Conservation (phyloP, 2,888 invertebrate species). For the Alcis repandata region DNA sequence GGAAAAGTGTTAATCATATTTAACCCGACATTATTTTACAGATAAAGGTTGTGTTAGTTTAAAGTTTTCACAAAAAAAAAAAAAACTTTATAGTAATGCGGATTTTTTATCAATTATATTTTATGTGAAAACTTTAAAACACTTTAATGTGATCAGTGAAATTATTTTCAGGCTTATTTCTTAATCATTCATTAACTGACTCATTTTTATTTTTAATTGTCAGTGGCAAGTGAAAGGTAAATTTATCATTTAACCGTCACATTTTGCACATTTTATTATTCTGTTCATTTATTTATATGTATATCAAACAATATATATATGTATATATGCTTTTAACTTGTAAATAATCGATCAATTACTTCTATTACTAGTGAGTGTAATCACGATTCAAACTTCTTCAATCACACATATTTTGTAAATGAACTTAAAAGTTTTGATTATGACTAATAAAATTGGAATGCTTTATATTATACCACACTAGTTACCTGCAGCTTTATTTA, state of each 20-base stretch:
- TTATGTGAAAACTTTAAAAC: constrained; percentile 19
- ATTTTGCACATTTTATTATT: constrained; percentile 33
- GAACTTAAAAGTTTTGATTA: background rate
- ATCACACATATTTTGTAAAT: background rate
- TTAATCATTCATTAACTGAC: constrained; percentile 64
- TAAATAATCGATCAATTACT: too few relatives aligned
- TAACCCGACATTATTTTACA: background rate
- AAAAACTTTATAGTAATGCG: too few relatives aligned
- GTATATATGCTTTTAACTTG: too few relatives aligned
- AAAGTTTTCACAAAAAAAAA: constrained; percentile 21
- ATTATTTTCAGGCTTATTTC: constrained; percentile 71
- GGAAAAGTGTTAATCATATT: constrained; percentile 23
- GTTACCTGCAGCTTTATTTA: constrained; percentile 1
- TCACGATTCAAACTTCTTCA: background rate
- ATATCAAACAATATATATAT: background rate
- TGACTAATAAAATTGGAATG: background rate
- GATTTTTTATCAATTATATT: background rate
- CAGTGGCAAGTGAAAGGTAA: constrained; percentile 78
- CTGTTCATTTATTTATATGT: background rate
- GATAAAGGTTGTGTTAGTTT: constrained; percentile 31
- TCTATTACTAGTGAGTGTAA: too few relatives aligned
- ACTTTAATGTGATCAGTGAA: constrained; percentile 39
- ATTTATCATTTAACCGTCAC: constrained; percentile 51
- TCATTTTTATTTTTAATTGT: constrained; percentile 69
- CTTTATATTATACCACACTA: background rate